phyloP scores from a whole-genome alignment of 2,888 invertebrate species.

The Eustalomyia histrio region DNA sequence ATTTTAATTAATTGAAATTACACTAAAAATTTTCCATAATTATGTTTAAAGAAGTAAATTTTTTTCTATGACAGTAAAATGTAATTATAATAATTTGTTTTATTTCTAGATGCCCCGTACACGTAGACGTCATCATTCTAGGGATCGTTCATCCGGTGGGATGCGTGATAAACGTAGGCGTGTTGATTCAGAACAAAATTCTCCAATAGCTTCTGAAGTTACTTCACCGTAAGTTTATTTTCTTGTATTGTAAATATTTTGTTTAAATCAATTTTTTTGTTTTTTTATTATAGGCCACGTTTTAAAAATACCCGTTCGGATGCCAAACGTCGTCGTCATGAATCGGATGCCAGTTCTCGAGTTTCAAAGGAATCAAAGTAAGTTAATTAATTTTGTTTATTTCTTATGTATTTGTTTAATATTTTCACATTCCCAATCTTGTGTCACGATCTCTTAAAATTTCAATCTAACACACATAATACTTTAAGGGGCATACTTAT shows the following conservation, averaged over 20 bases:
- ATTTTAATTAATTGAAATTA: not conserved
- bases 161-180: constrained; percentile 84
- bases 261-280: constrained; percentile 43
- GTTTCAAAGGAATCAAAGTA: constrained; percentile 78
- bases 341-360: constrained; percentile 81
- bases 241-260: constrained; percentile 9
- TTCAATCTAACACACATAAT: not conserved
- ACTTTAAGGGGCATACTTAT: not conserved
- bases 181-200: constrained; percentile 82
- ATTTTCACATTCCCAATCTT: no score
- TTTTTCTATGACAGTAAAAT: not conserved
- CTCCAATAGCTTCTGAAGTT: constrained; percentile 73
- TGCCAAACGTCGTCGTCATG: constrained; percentile 83
- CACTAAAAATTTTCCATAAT: not conserved
- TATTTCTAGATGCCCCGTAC: constrained; percentile 88
- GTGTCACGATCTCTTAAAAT: no score
- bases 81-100: constrained; percentile 54
- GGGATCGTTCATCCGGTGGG: constrained; percentile 80
- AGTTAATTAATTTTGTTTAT: constrained; percentile 68
- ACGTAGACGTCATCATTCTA: constrained; percentile 89
- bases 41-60: not conserved
- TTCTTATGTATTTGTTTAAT: not conserved
- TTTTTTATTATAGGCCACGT: constrained; percentile 71
- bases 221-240: constrained; percentile 76
- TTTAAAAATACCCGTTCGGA: constrained; percentile 75